Evolutionary conservation across 2,888 invertebrate genomes (phyloP).

Genomic region (Drosophila peninsularis): DNA sequence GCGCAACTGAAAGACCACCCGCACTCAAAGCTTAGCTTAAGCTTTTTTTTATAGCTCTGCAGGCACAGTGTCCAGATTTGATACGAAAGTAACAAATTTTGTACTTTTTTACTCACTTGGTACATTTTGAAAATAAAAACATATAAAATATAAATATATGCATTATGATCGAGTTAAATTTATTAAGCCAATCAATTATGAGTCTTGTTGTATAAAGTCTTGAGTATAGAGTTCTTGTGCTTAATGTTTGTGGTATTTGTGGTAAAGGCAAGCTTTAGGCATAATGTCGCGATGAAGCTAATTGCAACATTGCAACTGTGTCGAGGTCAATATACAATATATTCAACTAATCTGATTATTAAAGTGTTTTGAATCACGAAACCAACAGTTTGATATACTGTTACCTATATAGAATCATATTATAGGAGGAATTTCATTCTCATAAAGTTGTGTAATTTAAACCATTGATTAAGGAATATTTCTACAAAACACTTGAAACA

Average conservation of each 20-base stretch:
- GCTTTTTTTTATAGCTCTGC: not conserved
- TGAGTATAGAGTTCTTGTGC: not conserved
- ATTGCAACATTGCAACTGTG: not conserved
- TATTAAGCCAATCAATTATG: too few species aligned
- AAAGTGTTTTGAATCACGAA: not conserved
- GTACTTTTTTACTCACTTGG: not conserved
- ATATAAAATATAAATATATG: too few species aligned
- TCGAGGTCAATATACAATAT: not conserved
- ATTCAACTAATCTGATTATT: not conserved
- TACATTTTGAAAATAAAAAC: too few species aligned
- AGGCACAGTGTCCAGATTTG: not conserved
- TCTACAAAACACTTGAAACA: not conserved
- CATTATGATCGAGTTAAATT: too few species aligned
- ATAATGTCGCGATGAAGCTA: too few species aligned
- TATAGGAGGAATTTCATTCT: not conserved
- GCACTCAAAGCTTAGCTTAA: constrained; percentile 23
- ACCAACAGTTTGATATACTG: not conserved
- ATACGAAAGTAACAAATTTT: not conserved
- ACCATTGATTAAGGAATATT: not conserved
- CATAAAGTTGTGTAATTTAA: not conserved
- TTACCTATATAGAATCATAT: too few species aligned
- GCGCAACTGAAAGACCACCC: constrained; percentile 40
- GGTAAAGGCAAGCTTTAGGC: not conserved
- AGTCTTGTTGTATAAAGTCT: too few species aligned
- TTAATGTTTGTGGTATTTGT: constrained; percentile 1